Evolutionary conservation across 2,113 vertebrate species (phyloP).

Genomic region (Microcebus ravelobensis): DNA sequence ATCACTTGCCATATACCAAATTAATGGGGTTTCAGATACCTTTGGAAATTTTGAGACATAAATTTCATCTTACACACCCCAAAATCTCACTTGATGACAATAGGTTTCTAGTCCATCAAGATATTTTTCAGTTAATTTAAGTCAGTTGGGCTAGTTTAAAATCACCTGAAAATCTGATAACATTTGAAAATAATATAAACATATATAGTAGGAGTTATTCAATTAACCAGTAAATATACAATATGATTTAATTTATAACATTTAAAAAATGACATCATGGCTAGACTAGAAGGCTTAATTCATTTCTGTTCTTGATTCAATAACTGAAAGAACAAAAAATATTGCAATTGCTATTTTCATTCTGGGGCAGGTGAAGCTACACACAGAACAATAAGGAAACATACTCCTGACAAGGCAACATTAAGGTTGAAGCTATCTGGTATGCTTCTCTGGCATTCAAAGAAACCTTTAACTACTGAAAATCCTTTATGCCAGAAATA

Average conservation of each 20-base stretch:
- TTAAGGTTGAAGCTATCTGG: background rate
- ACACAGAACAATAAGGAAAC: constrained; percentile 31
- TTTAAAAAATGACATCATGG: constrained; percentile 42
- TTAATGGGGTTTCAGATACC: constrained; percentile 5
- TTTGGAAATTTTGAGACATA: constrained; percentile 21
- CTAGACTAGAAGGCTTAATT: constrained; percentile 27
- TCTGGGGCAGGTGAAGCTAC: background rate
- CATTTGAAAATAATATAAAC: constrained; percentile 24
- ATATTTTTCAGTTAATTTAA: background rate
- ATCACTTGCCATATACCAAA: background rate
- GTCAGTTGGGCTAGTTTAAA: background rate
- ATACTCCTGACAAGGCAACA: background rate
- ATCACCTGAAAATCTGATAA: background rate
- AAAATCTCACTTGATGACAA: constrained; percentile 1
- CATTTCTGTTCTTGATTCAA: constrained; percentile 48
- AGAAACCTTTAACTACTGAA: background rate
- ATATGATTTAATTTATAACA: constrained; percentile 46
- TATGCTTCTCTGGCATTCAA: constrained; percentile 20
- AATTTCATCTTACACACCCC: background rate
- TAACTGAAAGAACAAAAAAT: background rate
- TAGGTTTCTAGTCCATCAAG: background rate
- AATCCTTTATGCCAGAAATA: constrained; percentile 23
- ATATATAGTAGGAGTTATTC: background rate
- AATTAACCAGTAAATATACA: constrained; percentile 30
- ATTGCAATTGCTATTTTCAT: constrained; percentile 12